Percentiles rank a stretch among this genome's conserved stretches.
Evolutionary conservation across 2,797 vertebrate genomes (phyloP).

Genomic region (Enteromius thamalakanensis): DNA sequence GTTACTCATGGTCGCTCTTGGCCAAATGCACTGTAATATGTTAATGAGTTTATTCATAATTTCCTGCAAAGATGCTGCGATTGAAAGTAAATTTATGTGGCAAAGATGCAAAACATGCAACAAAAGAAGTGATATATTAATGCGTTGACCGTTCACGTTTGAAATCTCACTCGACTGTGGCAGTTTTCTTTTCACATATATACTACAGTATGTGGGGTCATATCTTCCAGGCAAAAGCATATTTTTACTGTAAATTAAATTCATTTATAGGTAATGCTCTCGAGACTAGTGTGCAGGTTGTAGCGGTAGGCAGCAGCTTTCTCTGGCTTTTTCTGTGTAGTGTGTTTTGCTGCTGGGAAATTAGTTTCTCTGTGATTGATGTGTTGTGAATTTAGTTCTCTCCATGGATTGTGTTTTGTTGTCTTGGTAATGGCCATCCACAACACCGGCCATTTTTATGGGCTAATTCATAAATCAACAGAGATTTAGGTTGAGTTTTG

Average conservation of each 20-base stretch:
- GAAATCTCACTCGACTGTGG: neutral
- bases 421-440: slow-evolving; percentile 52
- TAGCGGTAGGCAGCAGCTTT: neutral
- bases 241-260: slow-evolving; percentile 13
- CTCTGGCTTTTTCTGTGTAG: neutral
- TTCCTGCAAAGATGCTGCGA: neutral
- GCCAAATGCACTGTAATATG: neutral
- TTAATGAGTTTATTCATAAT: neutral
- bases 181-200: neutral
- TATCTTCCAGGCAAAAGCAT: neutral
- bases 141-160: slow-evolving; percentile 2
- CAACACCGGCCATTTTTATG: slow-evolving; percentile 52
- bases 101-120: neutral
- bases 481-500: slow-evolving; percentile 62
- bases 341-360: slow-evolving; percentile 12
- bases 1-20: neutral
- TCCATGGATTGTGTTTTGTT: slow-evolving; percentile 53
- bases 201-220: neutral
- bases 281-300: slow-evolving; percentile 11
- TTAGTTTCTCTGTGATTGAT: slow-evolving; percentile 39
- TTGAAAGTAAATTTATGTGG: neutral
- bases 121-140: neutral
- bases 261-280: slow-evolving; percentile 6
- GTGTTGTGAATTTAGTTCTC: slow-evolving; percentile 15
- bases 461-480: slow-evolving; percentile 59